Evolutionary conservation across 2,797 vertebrate species (phyloP).

Genomic region (Momotus momota): DNA sequence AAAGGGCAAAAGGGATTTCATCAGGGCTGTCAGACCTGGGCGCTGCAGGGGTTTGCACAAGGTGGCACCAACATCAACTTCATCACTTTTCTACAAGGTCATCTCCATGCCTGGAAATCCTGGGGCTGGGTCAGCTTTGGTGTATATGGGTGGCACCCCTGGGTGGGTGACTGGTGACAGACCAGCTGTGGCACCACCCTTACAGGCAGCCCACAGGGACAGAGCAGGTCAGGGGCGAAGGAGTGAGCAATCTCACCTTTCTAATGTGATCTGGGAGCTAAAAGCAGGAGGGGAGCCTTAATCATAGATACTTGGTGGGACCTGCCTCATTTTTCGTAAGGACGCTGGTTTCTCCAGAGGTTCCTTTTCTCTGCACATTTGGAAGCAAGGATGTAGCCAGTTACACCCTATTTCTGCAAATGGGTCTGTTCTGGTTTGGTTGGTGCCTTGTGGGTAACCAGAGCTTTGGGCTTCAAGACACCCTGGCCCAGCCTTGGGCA

Average conservation of each 20-base stretch:
- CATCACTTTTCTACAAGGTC: not conserved
- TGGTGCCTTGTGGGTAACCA: not conserved
- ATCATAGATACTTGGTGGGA: rapidly evolving
- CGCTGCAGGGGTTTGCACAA: not conserved
- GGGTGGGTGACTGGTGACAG: not conserved
- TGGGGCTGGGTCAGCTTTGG: not conserved
- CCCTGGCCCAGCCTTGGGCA: not conserved
- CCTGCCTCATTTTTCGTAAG: not conserved
- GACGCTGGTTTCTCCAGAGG: too few relatives aligned
- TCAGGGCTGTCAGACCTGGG: too few relatives aligned
- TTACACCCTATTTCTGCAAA: rapidly evolving
- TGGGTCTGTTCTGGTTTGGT: rapidly evolving
- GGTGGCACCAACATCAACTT: not conserved
- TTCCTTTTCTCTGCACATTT: rapidly evolving
- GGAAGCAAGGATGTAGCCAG: not conserved
- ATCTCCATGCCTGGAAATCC: not conserved
- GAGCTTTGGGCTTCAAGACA: rapidly evolving
- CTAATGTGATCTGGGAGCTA: not conserved
- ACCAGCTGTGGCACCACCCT: not conserved
- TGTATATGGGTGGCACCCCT: not conserved
- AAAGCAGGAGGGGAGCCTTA: not conserved
- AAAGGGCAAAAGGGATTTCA: not conserved
- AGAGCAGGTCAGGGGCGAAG: not conserved
- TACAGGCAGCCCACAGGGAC: not conserved
- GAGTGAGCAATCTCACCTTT: not conserved